Percentiles rank a stretch among this genome's conserved stretches.
Conservation (phyloP, 2,113 vertebrate genomes). For the Edolisoma coerulescens region DNA sequence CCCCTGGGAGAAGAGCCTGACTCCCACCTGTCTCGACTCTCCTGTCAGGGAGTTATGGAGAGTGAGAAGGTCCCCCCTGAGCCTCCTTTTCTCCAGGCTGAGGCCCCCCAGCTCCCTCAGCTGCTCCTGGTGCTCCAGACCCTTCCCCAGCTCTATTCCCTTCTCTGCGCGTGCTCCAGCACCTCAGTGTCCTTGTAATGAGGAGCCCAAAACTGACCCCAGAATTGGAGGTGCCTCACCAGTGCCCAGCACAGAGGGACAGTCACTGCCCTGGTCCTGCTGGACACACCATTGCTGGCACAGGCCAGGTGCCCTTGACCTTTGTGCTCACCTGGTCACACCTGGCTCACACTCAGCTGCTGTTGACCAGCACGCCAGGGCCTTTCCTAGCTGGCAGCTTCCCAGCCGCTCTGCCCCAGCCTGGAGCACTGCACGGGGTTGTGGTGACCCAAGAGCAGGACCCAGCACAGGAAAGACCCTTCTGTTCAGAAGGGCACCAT, state of each 20-base stretch:
- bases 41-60: not conserved
- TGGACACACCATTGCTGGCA: not conserved
- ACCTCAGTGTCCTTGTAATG: not conserved
- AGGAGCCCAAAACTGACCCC: not conserved
- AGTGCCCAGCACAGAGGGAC: not conserved
- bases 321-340: not conserved
- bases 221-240: not conserved
- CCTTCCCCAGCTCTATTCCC: not conserved
- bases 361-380: not conserved
- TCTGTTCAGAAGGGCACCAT: not conserved
- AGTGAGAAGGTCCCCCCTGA: not conserved
- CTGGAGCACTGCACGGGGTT: not conserved
- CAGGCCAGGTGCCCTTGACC: not conserved
- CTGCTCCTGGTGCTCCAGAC: not conserved
- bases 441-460: not conserved
- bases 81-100: not conserved
- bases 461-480: not conserved
- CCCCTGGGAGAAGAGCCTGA: not conserved
- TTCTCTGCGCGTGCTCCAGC: not conserved
- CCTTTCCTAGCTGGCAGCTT: not conserved
- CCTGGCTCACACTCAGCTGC: not conserved
- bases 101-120: fast-evolving
- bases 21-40: not conserved
- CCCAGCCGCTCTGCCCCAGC: not conserved
- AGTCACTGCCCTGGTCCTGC: not conserved